Base-by-base conservation (phyloP, 2,797 vertebrate genomes). In the Tangara arthus region DNA sequence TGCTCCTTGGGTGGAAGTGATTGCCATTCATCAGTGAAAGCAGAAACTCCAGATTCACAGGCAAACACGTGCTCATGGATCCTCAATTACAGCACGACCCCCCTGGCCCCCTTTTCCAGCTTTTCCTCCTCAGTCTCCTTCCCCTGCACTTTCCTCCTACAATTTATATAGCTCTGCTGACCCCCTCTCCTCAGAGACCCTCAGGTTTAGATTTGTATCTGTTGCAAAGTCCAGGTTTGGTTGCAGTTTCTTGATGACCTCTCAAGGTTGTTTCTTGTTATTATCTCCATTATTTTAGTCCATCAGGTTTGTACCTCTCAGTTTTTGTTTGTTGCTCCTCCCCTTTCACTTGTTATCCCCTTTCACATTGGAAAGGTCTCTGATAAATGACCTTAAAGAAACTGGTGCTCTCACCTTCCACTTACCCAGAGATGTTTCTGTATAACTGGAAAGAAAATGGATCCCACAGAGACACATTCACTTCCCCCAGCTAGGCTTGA, bases 21-120 rank as follows among this genome's bases (percentile, higher is more conserved):
- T 5, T 82, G 46, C 11, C 32, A 28, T 77, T 71, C 20, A 22
- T 8, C 63, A 44, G 9, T 42, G 64, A 59, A 76, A 72, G 35
- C 44, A 44, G 34, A 41, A 2, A 5, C 52, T 63, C 32, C 7
- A 21, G 5, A 18, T 64, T 41, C 46, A 26, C 26, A 37, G 60
- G 26, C 14, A 69, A 12, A n/a, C 32, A 12, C 0, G 0, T 23
- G 12, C 34, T 65, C 7, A 1, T 5, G 23, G 41, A 50, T 78
- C 44, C n/a, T 84, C 34, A 84, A 2, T 42, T 41, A 3, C 35
- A 49, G 11, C 14, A 9, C 28, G 49, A 41, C 32, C 32, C 15
- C 68, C 22, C 16, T 53, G 24, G 8, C n/a, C n/a, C 34, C 12
- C 6, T 22, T 39, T 65, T 55, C 35, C 70, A 71, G 22, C 9